These are phyloP conservation scores for Steatocranus sp. DNA, from an alignment of 2,797 vertebrate genomes.

Conservation along the genomic window DNA sequence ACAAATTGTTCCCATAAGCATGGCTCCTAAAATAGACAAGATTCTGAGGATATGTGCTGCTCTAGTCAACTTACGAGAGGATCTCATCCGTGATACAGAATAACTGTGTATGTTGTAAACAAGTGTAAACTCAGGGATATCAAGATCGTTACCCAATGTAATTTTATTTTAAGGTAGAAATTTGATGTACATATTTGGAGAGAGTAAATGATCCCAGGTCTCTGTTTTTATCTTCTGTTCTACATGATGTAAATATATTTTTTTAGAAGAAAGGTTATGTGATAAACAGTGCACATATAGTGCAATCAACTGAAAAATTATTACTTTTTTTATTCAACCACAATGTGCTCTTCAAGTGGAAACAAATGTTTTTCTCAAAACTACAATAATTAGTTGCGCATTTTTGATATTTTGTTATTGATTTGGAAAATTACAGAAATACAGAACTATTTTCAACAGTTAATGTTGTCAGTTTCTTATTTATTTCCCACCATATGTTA, in stretches of 20 bases:
- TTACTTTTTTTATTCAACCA: neutral
- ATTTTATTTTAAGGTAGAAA: neutral
- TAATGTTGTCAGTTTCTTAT: fast-evolving
- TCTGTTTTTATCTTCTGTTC: neutral
- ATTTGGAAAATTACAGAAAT: neutral
- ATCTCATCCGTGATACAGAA: neutral
- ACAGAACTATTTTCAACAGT: neutral
- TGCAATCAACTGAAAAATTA: neutral
- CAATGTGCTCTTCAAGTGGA: neutral
- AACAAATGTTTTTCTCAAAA: neutral
- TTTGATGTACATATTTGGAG: neutral
- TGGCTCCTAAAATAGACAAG: neutral
- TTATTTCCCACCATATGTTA: neutral
- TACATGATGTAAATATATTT: neutral
- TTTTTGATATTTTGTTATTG: neutral
- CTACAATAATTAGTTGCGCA: neutral
- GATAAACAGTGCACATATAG: neutral
- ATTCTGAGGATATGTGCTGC: neutral
- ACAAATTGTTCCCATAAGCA: neutral
- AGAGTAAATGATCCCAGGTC: neutral
- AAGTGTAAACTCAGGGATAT: fast-evolving
- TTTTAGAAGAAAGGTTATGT: neutral
- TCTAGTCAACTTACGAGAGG: neutral
- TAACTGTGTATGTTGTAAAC: neutral
- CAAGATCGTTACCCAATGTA: fast-evolving